These are phyloP conservation scores for Clinocottus analis DNA, from an alignment of 2,113 vertebrate genomes.

Conservation along the genomic window DNA sequence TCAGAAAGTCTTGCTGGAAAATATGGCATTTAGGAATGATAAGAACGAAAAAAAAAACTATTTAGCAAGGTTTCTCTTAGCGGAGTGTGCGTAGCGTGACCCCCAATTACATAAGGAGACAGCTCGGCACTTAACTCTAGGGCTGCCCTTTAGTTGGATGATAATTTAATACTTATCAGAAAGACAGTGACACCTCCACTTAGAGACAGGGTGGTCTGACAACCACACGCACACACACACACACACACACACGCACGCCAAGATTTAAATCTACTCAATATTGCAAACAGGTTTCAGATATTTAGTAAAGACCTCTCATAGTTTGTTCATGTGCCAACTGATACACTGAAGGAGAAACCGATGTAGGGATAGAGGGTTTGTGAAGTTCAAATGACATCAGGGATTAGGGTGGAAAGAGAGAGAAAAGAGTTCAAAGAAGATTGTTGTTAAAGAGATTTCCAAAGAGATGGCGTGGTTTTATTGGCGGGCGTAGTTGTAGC, in stretches of 20 bases:
- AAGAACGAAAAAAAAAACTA: conserved; percentile 56
- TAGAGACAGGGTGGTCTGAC: conserved; percentile 19
- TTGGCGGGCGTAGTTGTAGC: conserved; percentile 51
- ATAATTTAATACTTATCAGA: conserved; percentile 52
- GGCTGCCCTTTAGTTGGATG: conserved; percentile 56
- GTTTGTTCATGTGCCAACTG: conserved; percentile 27
- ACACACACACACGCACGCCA: not conserved
- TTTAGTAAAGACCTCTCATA: conserved; percentile 18
- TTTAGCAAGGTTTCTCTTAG: conserved; percentile 47
- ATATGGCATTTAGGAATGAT: conserved; percentile 59
- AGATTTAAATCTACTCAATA: not conserved
- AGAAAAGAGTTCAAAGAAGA: conserved; percentile 45
- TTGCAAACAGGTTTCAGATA: not conserved
- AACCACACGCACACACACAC: not conserved
- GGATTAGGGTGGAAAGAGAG: conserved; percentile 16
- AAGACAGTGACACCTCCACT: conserved; percentile 45
- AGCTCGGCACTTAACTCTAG: conserved; percentile 53
- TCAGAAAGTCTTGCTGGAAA: conserved; percentile 48
- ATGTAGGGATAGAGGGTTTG: not conserved
- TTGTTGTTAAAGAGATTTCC: conserved; percentile 48
- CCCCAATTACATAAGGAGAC: conserved; percentile 50
- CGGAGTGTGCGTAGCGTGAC: conserved; percentile 24
- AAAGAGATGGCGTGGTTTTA: conserved; percentile 58
- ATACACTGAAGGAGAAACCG: conserved; percentile 1
- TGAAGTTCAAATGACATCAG: conserved; percentile 55